Evolutionary conservation across 2,797 vertebrate genomes (phyloP), one percentile per base, ranked within the genome.

Genomic region (Premnoplex brunnescens): DNA sequence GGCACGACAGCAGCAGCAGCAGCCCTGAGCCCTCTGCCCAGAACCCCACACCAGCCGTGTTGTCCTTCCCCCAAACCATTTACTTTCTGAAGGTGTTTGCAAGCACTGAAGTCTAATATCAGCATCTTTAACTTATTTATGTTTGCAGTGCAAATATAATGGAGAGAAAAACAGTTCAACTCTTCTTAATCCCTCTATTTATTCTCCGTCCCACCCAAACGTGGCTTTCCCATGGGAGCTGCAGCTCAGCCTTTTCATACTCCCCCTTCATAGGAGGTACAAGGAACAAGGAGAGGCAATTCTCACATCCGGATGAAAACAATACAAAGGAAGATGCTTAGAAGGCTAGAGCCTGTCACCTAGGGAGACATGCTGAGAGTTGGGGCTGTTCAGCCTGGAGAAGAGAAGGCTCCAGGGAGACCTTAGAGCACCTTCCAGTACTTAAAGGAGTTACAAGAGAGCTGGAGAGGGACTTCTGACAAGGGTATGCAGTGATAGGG

Each of bases 11-110:
- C 66, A 1, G 56, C 39, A 63, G 74, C 72, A 54, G 59, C 67
- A 39, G 6, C 64, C 32, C 48, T 14, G 68, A 85, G 55, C 59
- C 39, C 21, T 68, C 46, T 83, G 72, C 55, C 41, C 43, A 34
- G 22, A 36, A 1, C 20, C n/a, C 28, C 37, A 5, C 46, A 9
- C 17, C 34, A 23, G 19, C 39, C 1, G 1, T 21, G 72, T 68
- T 2, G 0, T 24, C 54, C 68, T 49, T 30, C 44, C 73, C 19
- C 9, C 10, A 17, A 2, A 10, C 12, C 12, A 2, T 7, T 41
- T 10, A 3, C 46, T 62, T 43, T 43, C 32, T 19, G 63, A 62
- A 34, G 32, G 17, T 24, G 17, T 51, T 69, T 55, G 43, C 27
- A 24, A 43, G 24, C n/a, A 26, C 26, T 74, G 44, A n/a, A 49